Evolutionary conservation across 2,888 invertebrate genomes (phyloP).

Genomic region (Caenorhabditis doughertyi): DNA sequence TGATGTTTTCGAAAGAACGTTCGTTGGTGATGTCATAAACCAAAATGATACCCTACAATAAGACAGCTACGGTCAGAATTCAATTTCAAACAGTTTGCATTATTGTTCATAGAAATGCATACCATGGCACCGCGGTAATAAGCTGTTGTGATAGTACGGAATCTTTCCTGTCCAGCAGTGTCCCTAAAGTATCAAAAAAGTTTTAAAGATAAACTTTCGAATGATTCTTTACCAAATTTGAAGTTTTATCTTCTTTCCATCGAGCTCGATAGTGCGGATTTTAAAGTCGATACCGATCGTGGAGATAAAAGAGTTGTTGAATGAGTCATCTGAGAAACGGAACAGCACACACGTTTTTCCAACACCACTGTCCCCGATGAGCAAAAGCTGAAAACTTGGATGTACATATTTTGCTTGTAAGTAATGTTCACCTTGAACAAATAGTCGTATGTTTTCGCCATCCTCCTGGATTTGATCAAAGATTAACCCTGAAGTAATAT

Average conservation of each 20-base stretch:
- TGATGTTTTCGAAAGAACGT: slow-evolving; percentile 99
- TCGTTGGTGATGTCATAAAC: slow-evolving; percentile 98
- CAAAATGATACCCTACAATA: slow-evolving; percentile 87
- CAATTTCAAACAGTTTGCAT: neutral
- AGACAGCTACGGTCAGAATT: neutral
- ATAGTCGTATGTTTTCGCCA: slow-evolving; percentile 75
- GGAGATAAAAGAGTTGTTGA: slow-evolving; percentile 86
- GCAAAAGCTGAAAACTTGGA: slow-evolving; percentile 65
- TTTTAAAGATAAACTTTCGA: neutral
- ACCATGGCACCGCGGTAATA: slow-evolving; percentile 98
- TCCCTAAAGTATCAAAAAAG: slow-evolving; percentile 87
- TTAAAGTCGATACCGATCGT: slow-evolving; percentile 85
- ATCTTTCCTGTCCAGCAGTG: slow-evolving; percentile 98
- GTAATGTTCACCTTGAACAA: slow-evolving; percentile 66
- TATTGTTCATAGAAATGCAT: neutral
- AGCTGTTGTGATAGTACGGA: slow-evolving; percentile 99
- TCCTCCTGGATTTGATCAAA: slow-evolving; percentile 27
- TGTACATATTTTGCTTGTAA: neutral
- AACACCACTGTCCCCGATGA: slow-evolving; percentile 76
- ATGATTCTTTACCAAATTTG: slow-evolving; percentile 83
- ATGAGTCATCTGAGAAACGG: slow-evolving; percentile 86
- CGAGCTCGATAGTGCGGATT: slow-evolving; percentile 85
- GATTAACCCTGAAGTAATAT: slow-evolving; percentile 41
- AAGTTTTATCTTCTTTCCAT: slow-evolving; percentile 86
- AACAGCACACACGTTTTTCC: slow-evolving; percentile 85